Conservation (phyloP, 92 coral and sea anemone species). For the Phenganax stokvisi region DNA sequence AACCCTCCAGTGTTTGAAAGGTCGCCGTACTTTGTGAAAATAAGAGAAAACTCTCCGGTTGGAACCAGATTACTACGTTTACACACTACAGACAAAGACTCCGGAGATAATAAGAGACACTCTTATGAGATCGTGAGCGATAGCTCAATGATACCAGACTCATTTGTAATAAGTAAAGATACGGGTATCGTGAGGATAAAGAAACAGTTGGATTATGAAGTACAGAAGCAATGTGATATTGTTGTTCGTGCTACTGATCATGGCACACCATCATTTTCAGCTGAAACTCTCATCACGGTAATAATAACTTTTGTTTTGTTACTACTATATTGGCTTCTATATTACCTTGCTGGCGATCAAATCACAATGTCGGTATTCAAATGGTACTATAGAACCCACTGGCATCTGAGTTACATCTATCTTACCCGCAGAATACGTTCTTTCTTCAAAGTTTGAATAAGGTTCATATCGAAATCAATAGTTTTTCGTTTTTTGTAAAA, state of each 20-base stretch:
- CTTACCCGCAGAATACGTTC: too few species aligned
- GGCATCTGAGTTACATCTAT: too few species aligned
- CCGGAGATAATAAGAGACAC: conserved; percentile 66
- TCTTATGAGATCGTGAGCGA: conserved; percentile 59
- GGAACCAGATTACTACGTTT: conserved; percentile 72
- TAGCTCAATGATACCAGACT: conserved; percentile 39
- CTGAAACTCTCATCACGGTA: conserved; percentile 70
- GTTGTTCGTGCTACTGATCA: conserved; percentile 70
- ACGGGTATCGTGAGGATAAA: conserved; percentile 63
- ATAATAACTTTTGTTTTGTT: not conserved
- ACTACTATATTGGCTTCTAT: too few species aligned
- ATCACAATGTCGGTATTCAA: too few species aligned
- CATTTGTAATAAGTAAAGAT: conserved; percentile 54
- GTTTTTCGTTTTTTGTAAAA: too few species aligned
- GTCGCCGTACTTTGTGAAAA: conserved; percentile 62
- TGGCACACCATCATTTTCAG: conserved; percentile 79
- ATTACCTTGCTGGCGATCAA: too few species aligned
- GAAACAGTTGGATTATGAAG: conserved; percentile 73
- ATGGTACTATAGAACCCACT: too few species aligned
- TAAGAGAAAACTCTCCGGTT: conserved; percentile 62
- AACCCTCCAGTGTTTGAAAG: conserved; percentile 74
- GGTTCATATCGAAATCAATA: too few species aligned
- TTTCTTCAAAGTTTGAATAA: too few species aligned
- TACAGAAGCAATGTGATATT: conserved; percentile 67
- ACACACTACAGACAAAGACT: conserved; percentile 69